Evolutionary conservation across 1,140 invertebrate genomes (phyloP), one percentile per base, ranked within the genome.

Genomic region (Heliconius nattereri): DNA sequence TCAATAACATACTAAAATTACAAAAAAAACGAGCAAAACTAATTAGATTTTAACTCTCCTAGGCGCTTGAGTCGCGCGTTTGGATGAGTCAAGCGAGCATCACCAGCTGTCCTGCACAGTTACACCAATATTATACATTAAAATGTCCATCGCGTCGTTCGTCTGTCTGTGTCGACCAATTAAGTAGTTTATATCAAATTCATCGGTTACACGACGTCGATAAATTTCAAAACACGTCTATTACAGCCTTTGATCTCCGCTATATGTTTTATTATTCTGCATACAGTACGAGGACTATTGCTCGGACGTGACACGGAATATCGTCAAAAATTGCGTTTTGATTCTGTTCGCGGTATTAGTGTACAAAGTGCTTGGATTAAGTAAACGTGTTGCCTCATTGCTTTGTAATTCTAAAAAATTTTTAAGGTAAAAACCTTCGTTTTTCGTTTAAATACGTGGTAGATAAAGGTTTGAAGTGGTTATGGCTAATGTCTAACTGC

Each of bases 141-240:
- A 87, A 84, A 91, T 91, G 84, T 87, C 72, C 23, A 76, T 79
- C 85, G 82, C 82, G 88, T 84, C 72, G 80, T 72, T 57, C 71
- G 77, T 81, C 81, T 60, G 79, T 73, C 83, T 73, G 73, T 81
- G 81, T 85, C 86, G 85, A 87, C 84, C 86, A 89, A 89, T 89
- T 89, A 89, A 66, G 60, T 66, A 66, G 85, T 91, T 86, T 89
- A 88, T 90, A 90, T 84, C 84, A 86, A 66, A 89, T 91, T 88
- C 87, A 89, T 60, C 88, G 88, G 84, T 91, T 89, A 89, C 78
- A 84, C 82, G 81, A 83, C 85, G 85, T 91, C 91, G 81, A 94
- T 93, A 93, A 93, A 92, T 92, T 93, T 94, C 91, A 86, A 94
- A 84, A 89, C 88, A 93, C 89, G 90, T 93, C 88, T 92, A 91